Evolutionary conservation across 1,140 invertebrate species (phyloP).

Genomic region (Papilio machaon): DNA sequence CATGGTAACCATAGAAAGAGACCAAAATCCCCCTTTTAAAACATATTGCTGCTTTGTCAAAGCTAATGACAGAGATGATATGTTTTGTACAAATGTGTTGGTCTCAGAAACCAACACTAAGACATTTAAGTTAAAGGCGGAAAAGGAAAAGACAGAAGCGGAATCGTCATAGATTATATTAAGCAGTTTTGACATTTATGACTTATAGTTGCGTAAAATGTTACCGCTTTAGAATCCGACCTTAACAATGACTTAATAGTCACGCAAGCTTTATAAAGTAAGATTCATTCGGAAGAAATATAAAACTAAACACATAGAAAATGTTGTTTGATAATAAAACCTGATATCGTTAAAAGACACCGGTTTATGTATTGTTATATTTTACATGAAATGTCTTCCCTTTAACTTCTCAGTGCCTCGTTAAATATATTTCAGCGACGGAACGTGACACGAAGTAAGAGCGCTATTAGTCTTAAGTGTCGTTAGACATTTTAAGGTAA

Average conservation of each 20-base stretch:
- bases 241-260: not conserved
- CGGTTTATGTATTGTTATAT: conserved; percentile 13
- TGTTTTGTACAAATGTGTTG: too few species aligned
- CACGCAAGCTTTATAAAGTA: not conserved
- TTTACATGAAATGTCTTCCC: conserved; percentile 3
- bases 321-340: not conserved
- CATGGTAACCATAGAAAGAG: too few species aligned
- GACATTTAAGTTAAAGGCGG: too few species aligned
- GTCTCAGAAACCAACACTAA: too few species aligned
- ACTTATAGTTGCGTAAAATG: too few species aligned
- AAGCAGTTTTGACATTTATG: too few species aligned
- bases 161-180: too few species aligned
- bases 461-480: conserved; percentile 25
- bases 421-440: conserved; percentile 23
- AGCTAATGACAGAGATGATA: too few species aligned
- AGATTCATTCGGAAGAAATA: not conserved
- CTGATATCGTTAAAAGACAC: not conserved
- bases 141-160: too few species aligned
- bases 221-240: not conserved
- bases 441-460: conserved; percentile 24
- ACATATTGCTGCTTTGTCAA: too few species aligned
- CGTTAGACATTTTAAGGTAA: conserved; percentile 28
- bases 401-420: conserved; percentile 26
- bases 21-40: too few species aligned
- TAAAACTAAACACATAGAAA: not conserved